These are phyloP conservation scores for Diachrysia chrysitis DNA, from an alignment of 2,888 invertebrate genomes.

Conservation along the genomic window DNA sequence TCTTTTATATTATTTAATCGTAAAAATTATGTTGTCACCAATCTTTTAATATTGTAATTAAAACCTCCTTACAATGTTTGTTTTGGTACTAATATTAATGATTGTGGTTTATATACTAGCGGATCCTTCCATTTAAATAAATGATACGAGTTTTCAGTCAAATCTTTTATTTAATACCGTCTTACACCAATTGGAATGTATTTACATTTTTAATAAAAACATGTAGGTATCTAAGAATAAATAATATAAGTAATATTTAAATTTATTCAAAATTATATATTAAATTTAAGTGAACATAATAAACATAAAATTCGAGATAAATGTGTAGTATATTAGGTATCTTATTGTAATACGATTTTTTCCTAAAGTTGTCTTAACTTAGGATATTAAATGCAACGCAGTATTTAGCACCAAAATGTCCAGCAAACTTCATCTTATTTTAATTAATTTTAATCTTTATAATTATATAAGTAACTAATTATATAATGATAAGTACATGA, in stretches of 20 bases:
- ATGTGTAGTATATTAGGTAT: too few relatives aligned
- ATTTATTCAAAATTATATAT: constrained; percentile 12
- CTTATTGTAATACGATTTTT: constrained; percentile 9
- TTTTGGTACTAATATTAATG: constrained; percentile 16
- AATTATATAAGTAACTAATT: constrained; percentile 44
- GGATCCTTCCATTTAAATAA: constrained; percentile 67
- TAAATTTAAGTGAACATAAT: constrained; percentile 11
- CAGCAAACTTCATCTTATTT: constrained; percentile 63
- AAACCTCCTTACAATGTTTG: background rate
- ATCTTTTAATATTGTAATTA: too few relatives aligned
- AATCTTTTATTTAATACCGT: constrained; percentile 60
- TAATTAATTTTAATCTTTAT: constrained; percentile 37
- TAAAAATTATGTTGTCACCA: background rate
- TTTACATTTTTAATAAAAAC: constrained; percentile 41
- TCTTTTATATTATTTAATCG: background rate
- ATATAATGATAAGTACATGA: constrained; percentile 41
- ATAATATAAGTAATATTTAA: constrained; percentile 9
- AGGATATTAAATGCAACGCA: constrained; percentile 46
- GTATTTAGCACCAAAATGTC: constrained; percentile 75
- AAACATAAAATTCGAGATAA: constrained; percentile 27
- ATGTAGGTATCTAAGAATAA: constrained; percentile 11
- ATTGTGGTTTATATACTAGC: constrained; percentile 44
- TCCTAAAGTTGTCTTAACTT: constrained; percentile 10
- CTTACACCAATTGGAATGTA: constrained; percentile 54
- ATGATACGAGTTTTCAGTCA: constrained; percentile 60